Percentiles rank a stretch among this genome's conserved stretches.
Conservation (phyloP, 2,888 invertebrate species). For the Boloria selene region DNA sequence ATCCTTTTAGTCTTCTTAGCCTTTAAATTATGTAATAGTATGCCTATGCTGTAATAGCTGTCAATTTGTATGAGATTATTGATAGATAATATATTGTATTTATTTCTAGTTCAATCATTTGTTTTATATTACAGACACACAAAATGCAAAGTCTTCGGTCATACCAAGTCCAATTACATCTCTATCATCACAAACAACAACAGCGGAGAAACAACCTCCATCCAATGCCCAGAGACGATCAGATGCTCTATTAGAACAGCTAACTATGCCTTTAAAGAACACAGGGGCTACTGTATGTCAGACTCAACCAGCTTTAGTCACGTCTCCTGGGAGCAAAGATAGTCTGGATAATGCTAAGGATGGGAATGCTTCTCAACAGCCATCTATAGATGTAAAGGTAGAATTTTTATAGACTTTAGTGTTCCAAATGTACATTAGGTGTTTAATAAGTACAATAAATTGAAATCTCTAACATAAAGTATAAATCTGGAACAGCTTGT, state of each 20-base stretch:
- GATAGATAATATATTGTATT: no score
- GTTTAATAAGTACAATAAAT: no score
- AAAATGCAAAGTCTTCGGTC: constrained; percentile 70
- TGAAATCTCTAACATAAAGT: no score
- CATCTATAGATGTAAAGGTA: constrained; percentile 72
- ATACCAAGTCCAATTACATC: constrained; percentile 70
- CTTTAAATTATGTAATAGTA: no score
- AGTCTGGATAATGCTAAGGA: constrained; percentile 66
- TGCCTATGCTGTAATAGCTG: no score
- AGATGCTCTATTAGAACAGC: constrained; percentile 71
- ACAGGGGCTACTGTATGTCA: constrained; percentile 57
- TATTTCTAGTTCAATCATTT: no score
- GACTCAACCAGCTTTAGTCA: constrained; percentile 49
- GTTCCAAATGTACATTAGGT: no score
- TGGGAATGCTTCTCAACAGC: constrained; percentile 59
- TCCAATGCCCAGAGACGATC: constrained; percentile 71
- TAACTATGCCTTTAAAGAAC: constrained; percentile 70
- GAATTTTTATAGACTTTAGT: neutral
- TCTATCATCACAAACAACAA: constrained; percentile 63
- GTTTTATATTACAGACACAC: constrained; percentile 53
- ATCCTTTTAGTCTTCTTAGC: neutral
- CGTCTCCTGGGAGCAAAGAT: constrained; percentile 68
- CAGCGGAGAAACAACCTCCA: constrained; percentile 67
- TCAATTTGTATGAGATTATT: no score
- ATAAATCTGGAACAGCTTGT: no score